A percentile compares a stretch with the other conserved stretches of the same genome.
phyloP scores from a whole-genome alignment of 2,888 invertebrate species.

The Adineta ricciae region DNA sequence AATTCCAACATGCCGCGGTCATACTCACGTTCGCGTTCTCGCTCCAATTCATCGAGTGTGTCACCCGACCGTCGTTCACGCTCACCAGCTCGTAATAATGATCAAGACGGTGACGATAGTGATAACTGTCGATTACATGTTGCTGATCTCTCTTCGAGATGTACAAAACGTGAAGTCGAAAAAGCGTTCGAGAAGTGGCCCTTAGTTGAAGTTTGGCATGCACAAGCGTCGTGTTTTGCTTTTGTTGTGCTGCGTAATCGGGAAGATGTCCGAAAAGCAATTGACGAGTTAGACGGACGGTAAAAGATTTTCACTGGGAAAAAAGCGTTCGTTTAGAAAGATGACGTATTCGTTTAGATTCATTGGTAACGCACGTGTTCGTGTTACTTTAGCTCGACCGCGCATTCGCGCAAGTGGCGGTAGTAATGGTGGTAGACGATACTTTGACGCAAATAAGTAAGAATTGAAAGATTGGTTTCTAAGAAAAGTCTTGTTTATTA shows the following conservation, averaged over 20 bases:
- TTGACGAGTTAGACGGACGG: slow-evolving; percentile 69
- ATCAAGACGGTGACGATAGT: neutral
- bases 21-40: neutral
- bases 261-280: slow-evolving; percentile 62
- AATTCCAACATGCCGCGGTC: neutral
- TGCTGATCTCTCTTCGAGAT: neutral
- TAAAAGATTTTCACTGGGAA: slow-evolving; percentile 44
- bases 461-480: no score
- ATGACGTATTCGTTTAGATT: slow-evolving; percentile 44
- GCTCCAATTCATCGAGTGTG: neutral
- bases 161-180: slow-evolving; percentile 53
- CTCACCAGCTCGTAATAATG: neutral
- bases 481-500: neutral
- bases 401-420: slow-evolving; percentile 50
- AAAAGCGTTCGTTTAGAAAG: neutral
- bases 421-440: neutral
- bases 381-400: slow-evolving; percentile 56
- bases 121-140: neutral
- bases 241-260: slow-evolving; percentile 56
- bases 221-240: slow-evolving; percentile 57
- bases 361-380: slow-evolving; percentile 53
- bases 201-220: slow-evolving; percentile 57
- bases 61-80: neutral
- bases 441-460: slow-evolving; percentile 3
- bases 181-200: slow-evolving; percentile 54